Evolutionary conservation across 2,888 invertebrate genomes (phyloP), one percentile per base, ranked within the genome.

Genomic region (Incurvaria masculella): DNA sequence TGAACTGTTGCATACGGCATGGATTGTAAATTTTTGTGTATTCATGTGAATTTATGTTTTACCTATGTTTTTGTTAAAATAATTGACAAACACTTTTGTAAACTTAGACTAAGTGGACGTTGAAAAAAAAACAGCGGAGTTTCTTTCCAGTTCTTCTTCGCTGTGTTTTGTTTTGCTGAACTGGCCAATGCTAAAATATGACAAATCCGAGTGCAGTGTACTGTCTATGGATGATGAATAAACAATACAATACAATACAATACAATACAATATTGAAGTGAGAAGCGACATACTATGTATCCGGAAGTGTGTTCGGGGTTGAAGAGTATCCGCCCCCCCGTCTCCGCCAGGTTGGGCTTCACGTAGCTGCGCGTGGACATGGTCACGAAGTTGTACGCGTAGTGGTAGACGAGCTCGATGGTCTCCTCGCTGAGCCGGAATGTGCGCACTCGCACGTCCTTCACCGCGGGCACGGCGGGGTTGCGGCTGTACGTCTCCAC

Each of bases 261-360:
- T 11, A 2, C 26, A 20, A 45, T 11, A 21, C 41, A 14, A 26
- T 26, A 14, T 16, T 11, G 27, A 23, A 23, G 23, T 23, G 10
- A 23, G 5, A 6, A 23, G 10, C 23, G 49, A 67, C 66, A 66
- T 62, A 86, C 88, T 58, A 84, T 82, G 58, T 88, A 90, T 27
- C 84, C 83, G 18, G 80, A 74, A 0, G 85, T 86, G 52, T 85
- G 78, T 3, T 82, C 79, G 1, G 85, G 83, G 60, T 84, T 80
- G 54, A 84, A 88, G 38, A 76, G 63, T 10, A 88, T 72, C 55
- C 82, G 81, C 4, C 87, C 84, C 0, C 87, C 88, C 57, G 87
- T 84, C 58, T 91, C 88, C 1, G 86, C 82, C 47, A 84, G 66
- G 4, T 85, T 82, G 0, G 91, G 89, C 58, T 89, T 90, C 2